Conservation (phyloP, 1,140 invertebrate genomes). For the Drosophila lini region DNA sequence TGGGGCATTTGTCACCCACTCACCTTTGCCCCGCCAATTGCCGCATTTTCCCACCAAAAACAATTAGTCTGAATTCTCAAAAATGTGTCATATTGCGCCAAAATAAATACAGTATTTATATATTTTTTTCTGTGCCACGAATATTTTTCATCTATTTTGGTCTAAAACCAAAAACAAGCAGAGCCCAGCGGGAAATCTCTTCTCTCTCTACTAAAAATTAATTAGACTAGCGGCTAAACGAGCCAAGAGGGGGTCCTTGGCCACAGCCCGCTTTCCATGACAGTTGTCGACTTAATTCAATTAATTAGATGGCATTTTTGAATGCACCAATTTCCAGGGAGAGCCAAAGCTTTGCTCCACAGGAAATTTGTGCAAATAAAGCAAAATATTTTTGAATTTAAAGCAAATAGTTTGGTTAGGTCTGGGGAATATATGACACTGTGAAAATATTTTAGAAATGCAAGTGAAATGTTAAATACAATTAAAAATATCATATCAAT, state of each 20-base stretch:
- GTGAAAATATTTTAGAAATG: not conserved
- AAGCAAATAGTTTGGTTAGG: not conserved
- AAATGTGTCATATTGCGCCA: conserved; percentile 57
- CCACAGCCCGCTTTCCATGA: conserved; percentile 33
- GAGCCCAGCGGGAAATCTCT: conserved; percentile 14
- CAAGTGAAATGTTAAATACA: not conserved
- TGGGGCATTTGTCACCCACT: conserved; percentile 52
- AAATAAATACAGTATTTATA: conserved; percentile 49
- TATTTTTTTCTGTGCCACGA: conserved; percentile 21
- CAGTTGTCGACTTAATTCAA: conserved; percentile 53
- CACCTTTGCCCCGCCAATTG: conserved; percentile 37
- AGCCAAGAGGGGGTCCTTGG: conserved; percentile 20
- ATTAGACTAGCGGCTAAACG: conserved; percentile 13
- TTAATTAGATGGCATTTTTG: conserved; percentile 58
- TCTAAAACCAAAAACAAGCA: conserved; percentile 16
- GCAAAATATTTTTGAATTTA: conserved; percentile 5
- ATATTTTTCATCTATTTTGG: conserved; percentile 36
- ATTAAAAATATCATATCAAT: no score
- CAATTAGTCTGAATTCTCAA: conserved; percentile 62
- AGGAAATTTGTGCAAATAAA: conserved; percentile 19
- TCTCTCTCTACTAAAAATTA: conserved; percentile 12
- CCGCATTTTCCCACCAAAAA: conserved; percentile 32
- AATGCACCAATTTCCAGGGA: conserved; percentile 36
- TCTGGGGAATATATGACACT: not conserved
- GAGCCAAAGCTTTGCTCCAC: not conserved